These are phyloP conservation scores for Sterna hirundo DNA, from an alignment of 2,113 vertebrate genomes.

Conservation along the genomic window DNA sequence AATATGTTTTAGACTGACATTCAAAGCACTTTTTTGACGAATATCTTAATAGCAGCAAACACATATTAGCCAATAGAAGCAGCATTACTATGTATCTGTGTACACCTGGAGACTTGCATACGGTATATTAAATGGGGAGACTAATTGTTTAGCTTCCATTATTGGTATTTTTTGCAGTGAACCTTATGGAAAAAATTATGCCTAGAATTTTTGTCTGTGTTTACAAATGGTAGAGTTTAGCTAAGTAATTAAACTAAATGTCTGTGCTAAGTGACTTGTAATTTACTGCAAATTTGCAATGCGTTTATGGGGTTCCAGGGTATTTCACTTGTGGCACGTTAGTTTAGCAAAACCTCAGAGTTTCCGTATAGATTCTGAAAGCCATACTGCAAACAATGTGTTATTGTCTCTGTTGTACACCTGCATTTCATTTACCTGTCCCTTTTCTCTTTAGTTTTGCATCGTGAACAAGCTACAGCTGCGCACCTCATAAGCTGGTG, in stretches of 20 bases:
- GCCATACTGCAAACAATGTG: neutral
- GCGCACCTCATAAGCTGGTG: neutral
- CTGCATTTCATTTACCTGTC: neutral
- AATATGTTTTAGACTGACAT: neutral
- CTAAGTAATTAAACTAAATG: neutral
- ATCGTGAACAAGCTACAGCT: neutral
- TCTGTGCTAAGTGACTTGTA: neutral
- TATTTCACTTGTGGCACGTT: neutral
- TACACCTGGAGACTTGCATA: neutral
- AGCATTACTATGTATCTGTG: neutral
- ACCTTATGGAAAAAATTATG: neutral
- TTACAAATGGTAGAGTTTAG: neutral
- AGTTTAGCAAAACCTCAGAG: neutral
- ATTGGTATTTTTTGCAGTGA: neutral
- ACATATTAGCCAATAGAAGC: neutral
- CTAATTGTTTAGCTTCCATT: neutral
- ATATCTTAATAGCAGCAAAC: neutral
- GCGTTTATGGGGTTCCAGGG: neutral
- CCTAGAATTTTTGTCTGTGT: neutral
- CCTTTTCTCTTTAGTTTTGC: neutral
- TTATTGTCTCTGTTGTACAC: neutral
- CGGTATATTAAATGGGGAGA: neutral
- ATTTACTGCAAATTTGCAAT: neutral
- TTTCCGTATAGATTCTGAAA: neutral
- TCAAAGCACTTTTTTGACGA: neutral